phyloP scores from a whole-genome alignment of 1,140 invertebrate species.

The Ips nitidus region DNA sequence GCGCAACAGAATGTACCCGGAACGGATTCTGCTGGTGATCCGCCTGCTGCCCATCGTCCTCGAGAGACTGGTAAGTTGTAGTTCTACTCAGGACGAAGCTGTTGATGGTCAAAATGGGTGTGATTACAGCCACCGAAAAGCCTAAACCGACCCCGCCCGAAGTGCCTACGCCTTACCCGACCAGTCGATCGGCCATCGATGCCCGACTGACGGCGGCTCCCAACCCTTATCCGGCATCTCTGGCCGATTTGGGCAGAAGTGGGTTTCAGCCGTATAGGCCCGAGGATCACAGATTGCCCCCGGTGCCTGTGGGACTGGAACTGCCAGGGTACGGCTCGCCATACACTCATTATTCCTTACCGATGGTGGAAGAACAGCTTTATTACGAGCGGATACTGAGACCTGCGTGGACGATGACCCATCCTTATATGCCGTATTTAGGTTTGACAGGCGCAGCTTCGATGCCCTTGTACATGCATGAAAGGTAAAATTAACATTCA shows the following conservation, averaged over 20 bases:
- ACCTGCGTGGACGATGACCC: conserved; percentile 59
- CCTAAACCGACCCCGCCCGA: conserved; percentile 38
- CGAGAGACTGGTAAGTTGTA: conserved; percentile 39
- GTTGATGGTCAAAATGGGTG: not conserved
- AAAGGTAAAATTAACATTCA: conserved; percentile 51
- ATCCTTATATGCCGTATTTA: conserved; percentile 58
- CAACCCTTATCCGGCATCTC: conserved; percentile 51
- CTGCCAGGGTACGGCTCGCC: conserved; percentile 45
- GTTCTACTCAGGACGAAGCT: not conserved
- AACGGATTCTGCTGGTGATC: conserved; percentile 28
- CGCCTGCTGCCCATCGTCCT: conserved; percentile 21
- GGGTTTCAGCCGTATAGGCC: conserved; percentile 77
- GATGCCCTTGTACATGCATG: conserved; percentile 63
- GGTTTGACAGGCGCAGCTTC: conserved; percentile 52
- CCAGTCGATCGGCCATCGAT: conserved; percentile 31
- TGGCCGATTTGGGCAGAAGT: conserved; percentile 59
- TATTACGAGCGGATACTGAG: conserved; percentile 76
- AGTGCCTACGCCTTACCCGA: conserved; percentile 37
- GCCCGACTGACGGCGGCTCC: conserved; percentile 47
- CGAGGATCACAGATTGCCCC: conserved; percentile 61
- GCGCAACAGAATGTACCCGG: conserved; percentile 75
- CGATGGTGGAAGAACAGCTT: conserved; percentile 70
- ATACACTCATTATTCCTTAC: conserved; percentile 46
- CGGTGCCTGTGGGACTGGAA: conserved; percentile 46
- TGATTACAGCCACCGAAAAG: conserved; percentile 40